Conservation (phyloP, 1,140 invertebrate genomes). For the Linepithema humile region DNA sequence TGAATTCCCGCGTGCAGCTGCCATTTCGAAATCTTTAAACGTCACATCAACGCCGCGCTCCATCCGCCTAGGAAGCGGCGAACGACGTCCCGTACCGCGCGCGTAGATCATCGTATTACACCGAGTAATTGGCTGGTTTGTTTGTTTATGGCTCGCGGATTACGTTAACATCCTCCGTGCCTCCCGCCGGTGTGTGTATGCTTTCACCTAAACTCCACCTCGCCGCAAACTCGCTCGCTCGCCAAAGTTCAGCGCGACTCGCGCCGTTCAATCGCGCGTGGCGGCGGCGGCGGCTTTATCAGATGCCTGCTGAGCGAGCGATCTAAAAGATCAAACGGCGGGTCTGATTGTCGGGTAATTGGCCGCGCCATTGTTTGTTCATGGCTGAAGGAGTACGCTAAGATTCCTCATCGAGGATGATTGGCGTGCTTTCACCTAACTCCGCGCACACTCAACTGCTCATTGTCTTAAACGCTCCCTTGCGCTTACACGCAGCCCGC, state of each 20-base stretch:
- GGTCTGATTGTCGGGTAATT: constrained; percentile 63
- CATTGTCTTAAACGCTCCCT: constrained; percentile 62
- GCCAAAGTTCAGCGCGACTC: not conserved
- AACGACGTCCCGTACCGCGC: not conserved
- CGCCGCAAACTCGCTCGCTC: constrained; percentile 2
- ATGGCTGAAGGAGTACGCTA: constrained; percentile 64
- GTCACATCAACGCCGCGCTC: not conserved
- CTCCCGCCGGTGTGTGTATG: not conserved
- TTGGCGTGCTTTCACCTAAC: constrained; percentile 72
- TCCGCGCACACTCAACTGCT: constrained; percentile 60
- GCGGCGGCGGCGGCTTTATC: constrained; percentile 39
- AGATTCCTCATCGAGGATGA: constrained; percentile 67
- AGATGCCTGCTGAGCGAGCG: constrained; percentile 23
- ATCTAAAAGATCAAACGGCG: constrained; percentile 54
- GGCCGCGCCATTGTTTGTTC: constrained; percentile 68
- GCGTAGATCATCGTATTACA: constrained; percentile 63
- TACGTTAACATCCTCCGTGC: constrained; percentile 21
- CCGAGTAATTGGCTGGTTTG: constrained; percentile 70
- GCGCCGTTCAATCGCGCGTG: constrained; percentile 30
- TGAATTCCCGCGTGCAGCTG: not conserved
- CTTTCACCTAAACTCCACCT: constrained; percentile 61
- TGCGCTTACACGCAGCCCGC: constrained; percentile 37
- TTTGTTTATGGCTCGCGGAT: constrained; percentile 62
- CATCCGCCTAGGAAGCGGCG: constrained; percentile 2
- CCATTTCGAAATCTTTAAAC: constrained; percentile 17